A percentile compares a stretch with the other conserved stretches of the same genome.
These are phyloP conservation scores for Triops cancriformis DNA, from an alignment of 1,140 invertebrate genomes.

Conservation along the genomic window DNA sequence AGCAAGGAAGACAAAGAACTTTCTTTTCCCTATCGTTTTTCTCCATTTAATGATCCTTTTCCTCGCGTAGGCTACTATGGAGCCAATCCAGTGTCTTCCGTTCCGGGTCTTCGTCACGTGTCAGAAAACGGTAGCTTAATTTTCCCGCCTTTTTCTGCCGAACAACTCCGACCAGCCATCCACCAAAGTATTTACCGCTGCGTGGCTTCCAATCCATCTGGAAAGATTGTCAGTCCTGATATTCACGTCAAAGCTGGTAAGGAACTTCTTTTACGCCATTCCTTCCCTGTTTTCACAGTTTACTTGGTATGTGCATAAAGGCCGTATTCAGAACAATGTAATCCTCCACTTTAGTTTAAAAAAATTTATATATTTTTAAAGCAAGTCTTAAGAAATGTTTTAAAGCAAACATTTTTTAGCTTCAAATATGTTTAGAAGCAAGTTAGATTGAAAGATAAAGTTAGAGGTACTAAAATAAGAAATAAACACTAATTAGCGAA, in stretches of 20 bases:
- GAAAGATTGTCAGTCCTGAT: constrained; percentile 40
- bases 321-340: too few relatives aligned
- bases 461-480: too few relatives aligned
- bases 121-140: constrained; percentile 40
- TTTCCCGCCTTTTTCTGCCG: constrained; percentile 42
- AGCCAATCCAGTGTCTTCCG: neutral
- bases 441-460: too few relatives aligned
- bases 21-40: neutral
- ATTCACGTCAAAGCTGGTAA: constrained; percentile 42
- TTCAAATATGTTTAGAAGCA: too few relatives aligned
- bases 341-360: too few relatives aligned
- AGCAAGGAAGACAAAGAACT: neutral
- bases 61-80: neutral
- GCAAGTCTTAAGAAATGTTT: too few relatives aligned
- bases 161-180: constrained; percentile 41
- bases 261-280: too few relatives aligned
- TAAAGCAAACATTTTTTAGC: too few relatives aligned
- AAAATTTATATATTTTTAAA: too few relatives aligned
- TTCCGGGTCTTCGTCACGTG: constrained; percentile 23
- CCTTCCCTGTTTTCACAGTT: too few relatives aligned
- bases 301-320: too few relatives aligned
- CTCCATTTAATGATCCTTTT: neutral
- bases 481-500: too few relatives aligned
- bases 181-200: constrained; percentile 45
- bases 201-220: constrained; percentile 40